phyloP scores from a whole-genome alignment of 2,113 vertebrate species.

The Labeo catla region DNA sequence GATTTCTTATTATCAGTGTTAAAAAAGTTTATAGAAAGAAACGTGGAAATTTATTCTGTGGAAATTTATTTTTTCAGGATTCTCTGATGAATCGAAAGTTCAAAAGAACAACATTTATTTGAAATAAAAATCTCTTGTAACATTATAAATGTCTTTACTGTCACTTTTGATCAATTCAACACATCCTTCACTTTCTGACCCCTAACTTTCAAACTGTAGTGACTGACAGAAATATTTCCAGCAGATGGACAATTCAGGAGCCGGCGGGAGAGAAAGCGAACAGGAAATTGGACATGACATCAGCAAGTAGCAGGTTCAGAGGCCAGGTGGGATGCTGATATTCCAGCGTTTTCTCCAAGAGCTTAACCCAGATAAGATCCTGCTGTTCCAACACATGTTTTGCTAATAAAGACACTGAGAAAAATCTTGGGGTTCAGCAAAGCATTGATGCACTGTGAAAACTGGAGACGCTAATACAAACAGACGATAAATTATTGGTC shows the following conservation, averaged over 20 bases:
- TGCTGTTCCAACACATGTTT: slow-evolving; percentile 33
- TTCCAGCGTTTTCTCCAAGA: slow-evolving; percentile 26
- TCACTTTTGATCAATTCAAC: background rate
- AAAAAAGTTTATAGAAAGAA: background rate
- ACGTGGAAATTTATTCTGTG: background rate
- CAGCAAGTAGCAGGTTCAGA: slow-evolving; percentile 49
- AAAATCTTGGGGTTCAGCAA: background rate
- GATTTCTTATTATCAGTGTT: background rate
- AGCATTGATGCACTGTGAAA: background rate
- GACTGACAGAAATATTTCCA: slow-evolving; percentile 16
- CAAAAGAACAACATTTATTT: background rate
- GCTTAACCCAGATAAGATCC: slow-evolving; percentile 35
- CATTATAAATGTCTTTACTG: background rate
- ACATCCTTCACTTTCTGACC: background rate
- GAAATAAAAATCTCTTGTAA: background rate
- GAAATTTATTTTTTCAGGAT: background rate
- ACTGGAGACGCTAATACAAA: slow-evolving; percentile 1
- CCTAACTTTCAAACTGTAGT: background rate
- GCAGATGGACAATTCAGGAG: slow-evolving; percentile 43
- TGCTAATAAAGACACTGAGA: slow-evolving; percentile 13
- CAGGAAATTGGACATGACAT: slow-evolving; percentile 63
- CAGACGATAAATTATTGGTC: background rate
- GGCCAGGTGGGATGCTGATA: slow-evolving; percentile 40
- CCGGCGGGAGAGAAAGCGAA: slow-evolving; percentile 6
- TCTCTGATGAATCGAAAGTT: background rate